Evolutionary conservation across 2,888 invertebrate species (phyloP), one percentile per base, ranked within the genome.

Genomic region (Drosophila monieri): DNA sequence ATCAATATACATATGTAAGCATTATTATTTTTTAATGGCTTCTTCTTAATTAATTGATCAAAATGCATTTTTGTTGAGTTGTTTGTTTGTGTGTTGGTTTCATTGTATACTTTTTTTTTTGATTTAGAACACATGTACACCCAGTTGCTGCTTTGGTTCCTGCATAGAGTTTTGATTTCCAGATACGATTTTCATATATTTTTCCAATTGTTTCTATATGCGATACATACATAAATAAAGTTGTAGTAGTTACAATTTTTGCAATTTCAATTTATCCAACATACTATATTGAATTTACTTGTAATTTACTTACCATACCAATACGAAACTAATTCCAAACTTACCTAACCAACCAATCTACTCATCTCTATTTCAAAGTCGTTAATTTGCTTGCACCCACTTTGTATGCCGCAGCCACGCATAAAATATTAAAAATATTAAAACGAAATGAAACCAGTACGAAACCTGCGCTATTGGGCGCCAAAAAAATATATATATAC

Each of bases 361-460:
- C 72, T 81, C 70, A 80, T 78, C 74, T 80, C 74, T 77, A 84
- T 84, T 77, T 77, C 69, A 84, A 89, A 89, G 85, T 80, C 87
- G 87, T 91, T 91, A 53, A 77, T 90, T 91, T 92, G 91, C 91
- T 91, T 92, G 92, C 91, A 92, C 91, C 91, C 90, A 90, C 88
- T 89, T 89, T 91, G 91, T 91, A 91, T 92, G 92, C 92, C 92
- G 92, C 91, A 91, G 92, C 92, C 92, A 92, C 92, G 92, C 92
- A 92, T 91, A 89, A 67, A 74, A 81, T 88, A 53, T 58, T 70
- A 68, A 76, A 35, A 52, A 52, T 37, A 14, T 51, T 52, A 59
- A 52, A 74, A 39, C 51, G 57, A 49, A 64, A 73, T 64, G 48
- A 49, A 70, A 67, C 37, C 59, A 72, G 66, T 48, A 47, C 61